Conservation (phyloP, 2,888 invertebrate genomes). For the Sarcophaga carnaria region DNA sequence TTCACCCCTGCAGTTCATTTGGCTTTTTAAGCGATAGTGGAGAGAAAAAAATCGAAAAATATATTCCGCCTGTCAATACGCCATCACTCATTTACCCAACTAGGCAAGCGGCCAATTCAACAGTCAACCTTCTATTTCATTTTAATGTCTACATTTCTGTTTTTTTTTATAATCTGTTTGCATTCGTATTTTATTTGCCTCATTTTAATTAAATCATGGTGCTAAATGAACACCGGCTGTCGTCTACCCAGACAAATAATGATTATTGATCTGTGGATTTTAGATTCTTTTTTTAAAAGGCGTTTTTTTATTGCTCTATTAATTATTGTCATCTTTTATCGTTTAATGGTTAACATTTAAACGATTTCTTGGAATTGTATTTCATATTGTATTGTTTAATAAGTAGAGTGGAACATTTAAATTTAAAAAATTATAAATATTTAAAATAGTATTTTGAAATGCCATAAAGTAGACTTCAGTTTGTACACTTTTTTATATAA, state of each 20-base stretch:
- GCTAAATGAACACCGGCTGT: not conserved
- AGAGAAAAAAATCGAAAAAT: too few species aligned
- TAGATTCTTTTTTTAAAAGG: not conserved
- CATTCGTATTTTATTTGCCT: not conserved
- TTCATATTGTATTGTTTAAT: not conserved
- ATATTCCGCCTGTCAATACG: not conserved
- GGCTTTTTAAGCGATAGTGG: too few species aligned
- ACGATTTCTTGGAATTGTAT: not conserved
- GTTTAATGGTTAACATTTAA: not conserved
- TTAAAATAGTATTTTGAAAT: not conserved
- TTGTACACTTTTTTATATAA: not conserved
- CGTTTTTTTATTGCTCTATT: not conserved
- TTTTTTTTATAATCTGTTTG: not conserved
- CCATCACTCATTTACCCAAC: not conserved
- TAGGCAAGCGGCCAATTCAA: not conserved
- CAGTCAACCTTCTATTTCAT: conserved; percentile 9
- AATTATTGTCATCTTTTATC: not conserved
- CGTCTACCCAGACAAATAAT: not conserved
- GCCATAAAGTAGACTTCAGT: conserved; percentile 7
- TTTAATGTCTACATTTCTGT: not conserved
- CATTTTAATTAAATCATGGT: conserved; percentile 13
- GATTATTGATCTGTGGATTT: not conserved
- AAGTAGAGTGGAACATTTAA: not conserved
- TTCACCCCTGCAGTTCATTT: not conserved
- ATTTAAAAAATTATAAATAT: not conserved